Base-by-base conservation (phyloP, 2,113 vertebrate species). In the Sturnira hondurensis region DNA sequence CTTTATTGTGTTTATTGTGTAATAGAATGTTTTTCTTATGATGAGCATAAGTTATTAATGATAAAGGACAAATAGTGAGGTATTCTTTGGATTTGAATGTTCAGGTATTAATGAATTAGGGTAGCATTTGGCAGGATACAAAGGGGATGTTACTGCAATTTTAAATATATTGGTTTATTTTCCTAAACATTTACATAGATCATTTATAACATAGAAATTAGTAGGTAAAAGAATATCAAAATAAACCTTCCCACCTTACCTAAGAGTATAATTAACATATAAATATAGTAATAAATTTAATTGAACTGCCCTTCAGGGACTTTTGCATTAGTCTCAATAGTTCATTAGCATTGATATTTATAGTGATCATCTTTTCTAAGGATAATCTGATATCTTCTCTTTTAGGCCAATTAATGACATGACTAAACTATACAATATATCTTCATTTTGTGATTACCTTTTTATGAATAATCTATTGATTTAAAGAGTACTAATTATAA, bases 141-240 rank as follows among this genome's bases (percentile, higher is more conserved):
- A 76, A 58, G 36, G 38, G 38, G 20, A 93, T 84, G 82, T 77
- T 43, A 67, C 15, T 73, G 0, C 43, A 36, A 17, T 47, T 82
- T 95, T 83, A 80, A 65, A 58, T 93, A 58, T 78, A 82, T 63
- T 93, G 11, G 5, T 38, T 80, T 89, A 80, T 85, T 90, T 93
- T 93, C 20, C 28, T 87, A 78, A 87, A 67, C 50, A 61, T 41
- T 93, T 87, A 65, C 26, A 80, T 87, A n/a, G 19, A 58, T 90
- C 50, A 77, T 78, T 90, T 87, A 58, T 84, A 87, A 73, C 15
- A 77, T 56, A 52, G 12, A 95, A 71, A 78, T 76, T 74, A 38
- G 14, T 91, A 68, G 1, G 31, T 68, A 11, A 80, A 73, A 83
- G 7, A 94, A 15, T n/a, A 71, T 54, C 61, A 89, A 91, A 96